These are phyloP conservation scores for Salvelinus alpinus DNA, from an alignment of 2,113 vertebrate genomes.

Conservation along the genomic window DNA sequence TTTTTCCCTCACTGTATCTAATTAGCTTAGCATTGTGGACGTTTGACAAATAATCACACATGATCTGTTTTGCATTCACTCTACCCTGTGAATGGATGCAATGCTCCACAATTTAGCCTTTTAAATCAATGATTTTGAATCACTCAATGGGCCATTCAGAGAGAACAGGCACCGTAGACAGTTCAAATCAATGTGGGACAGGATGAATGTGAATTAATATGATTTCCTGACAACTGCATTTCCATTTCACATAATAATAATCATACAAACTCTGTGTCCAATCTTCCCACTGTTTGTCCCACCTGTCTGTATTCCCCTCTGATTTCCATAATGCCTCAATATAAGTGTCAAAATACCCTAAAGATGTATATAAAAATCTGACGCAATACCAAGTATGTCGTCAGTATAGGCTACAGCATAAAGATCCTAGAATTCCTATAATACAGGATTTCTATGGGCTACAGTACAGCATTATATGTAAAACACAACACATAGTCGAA, in stretches of 20 bases:
- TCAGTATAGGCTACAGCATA: no score
- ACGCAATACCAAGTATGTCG: background rate
- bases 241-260: background rate
- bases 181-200: slow-evolving; percentile 15
- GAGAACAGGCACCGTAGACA: slow-evolving; percentile 7
- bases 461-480: no score
- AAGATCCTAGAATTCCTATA: no score
- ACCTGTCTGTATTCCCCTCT: no score
- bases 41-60: slow-evolving; percentile 20
- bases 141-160: slow-evolving; percentile 33
- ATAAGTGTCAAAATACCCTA: no score
- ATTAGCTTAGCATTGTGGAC: background rate
- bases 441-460: no score
- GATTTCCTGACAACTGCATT: background rate
- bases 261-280: no score
- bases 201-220: slow-evolving; percentile 16
- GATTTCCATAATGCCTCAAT: no score
- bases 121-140: slow-evolving; percentile 55
- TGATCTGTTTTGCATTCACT: slow-evolving; percentile 9
- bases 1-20: no score
- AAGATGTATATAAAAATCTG: background rate
- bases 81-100: slow-evolving; percentile 10
- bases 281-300: no score
- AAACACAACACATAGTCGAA: background rate
- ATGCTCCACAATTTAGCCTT: slow-evolving; percentile 16